These are phyloP conservation scores for Oryctolagus cuniculus DNA, from an alignment of 2,113 vertebrate species.

Conservation along the genomic window mOryCun1.1 NC_091435.1:34175501-34176000, in stretches of 20 bases:
- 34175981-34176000: neutral
- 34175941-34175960: neutral
- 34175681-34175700: neutral
- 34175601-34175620: neutral
- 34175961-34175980: neutral
- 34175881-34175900: neutral
- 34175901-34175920: neutral
- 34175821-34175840: neutral
- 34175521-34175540: neutral
- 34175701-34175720: slow-evolving; percentile 7
- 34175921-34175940: neutral
- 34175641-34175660: neutral
- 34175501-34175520: neutral
- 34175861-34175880: neutral
- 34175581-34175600: neutral
- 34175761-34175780: neutral
- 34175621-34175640: neutral
- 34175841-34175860: neutral
- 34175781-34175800: neutral
- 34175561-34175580: neutral
- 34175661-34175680: slow-evolving; percentile 24
- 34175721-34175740: neutral
- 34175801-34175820: slow-evolving; percentile 6
- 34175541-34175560: slow-evolving; percentile 32
- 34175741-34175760: neutral